Evolutionary conservation across 2,797 vertebrate species (phyloP).

Genomic region (Podargus strigoides): DNA sequence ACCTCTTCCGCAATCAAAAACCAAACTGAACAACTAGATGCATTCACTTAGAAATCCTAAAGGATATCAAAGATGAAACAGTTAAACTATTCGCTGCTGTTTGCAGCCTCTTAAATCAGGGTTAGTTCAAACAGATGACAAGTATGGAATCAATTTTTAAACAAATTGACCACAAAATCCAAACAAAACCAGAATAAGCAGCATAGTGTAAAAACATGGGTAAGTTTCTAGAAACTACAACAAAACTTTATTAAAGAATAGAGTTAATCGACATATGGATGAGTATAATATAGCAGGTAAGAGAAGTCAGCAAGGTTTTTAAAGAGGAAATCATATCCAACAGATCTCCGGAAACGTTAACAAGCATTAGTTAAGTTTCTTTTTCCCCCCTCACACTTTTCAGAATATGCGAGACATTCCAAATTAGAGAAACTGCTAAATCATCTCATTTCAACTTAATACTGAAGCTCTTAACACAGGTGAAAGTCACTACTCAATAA

Average conservation of each 20-base stretch:
- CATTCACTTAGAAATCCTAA: not conserved
- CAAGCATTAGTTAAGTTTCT: not conserved
- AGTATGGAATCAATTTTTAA: not conserved
- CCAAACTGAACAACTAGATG: not conserved
- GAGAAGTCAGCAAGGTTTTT: not conserved
- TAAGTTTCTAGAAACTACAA: not conserved
- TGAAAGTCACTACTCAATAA: not conserved
- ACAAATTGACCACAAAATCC: not conserved
- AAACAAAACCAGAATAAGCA: not conserved
- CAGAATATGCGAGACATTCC: not conserved
- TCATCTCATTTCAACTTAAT: not conserved
- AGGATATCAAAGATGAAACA: not conserved
- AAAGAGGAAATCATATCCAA: not conserved
- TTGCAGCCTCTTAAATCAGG: not conserved
- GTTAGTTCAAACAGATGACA: not conserved
- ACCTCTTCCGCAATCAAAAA: not conserved
- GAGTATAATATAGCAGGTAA: not conserved
- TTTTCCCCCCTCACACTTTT: accelerated
- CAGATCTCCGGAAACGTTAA: not conserved
- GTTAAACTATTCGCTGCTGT: not conserved
- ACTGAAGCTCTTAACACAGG: not conserved
- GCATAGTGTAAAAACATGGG: accelerated
- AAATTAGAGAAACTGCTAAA: not conserved
- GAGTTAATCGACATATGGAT: not conserved
- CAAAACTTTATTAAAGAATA: not conserved